These are phyloP conservation scores for Therioaphis trifolii DNA, from an alignment of 2,888 invertebrate genomes.

Conservation along the genomic window DNA sequence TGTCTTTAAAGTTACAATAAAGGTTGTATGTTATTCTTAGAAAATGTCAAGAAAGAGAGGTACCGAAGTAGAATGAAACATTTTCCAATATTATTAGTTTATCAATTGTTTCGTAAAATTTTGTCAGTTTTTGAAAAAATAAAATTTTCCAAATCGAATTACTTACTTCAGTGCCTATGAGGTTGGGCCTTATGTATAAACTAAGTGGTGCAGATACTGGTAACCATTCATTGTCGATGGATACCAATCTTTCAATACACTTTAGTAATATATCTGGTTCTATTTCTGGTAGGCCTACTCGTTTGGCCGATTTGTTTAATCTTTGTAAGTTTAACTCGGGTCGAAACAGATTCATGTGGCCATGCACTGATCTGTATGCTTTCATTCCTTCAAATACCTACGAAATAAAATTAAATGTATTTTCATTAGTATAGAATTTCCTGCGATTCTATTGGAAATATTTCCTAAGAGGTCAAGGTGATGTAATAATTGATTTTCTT, in stretches of 20 bases:
- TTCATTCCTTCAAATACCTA: constrained; percentile 99
- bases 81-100: too few relatives aligned
- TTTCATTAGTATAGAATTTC: neutral
- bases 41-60: too few relatives aligned
- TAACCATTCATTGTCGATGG: constrained; percentile 97
- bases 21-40: too few relatives aligned
- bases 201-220: constrained; percentile 91
- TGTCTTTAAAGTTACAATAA: too few relatives aligned
- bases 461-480: neutral
- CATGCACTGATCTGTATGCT: constrained; percentile 93
- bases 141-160: neutral
- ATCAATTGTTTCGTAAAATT: too few relatives aligned
- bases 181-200: constrained; percentile 94
- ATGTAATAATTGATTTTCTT: neutral
- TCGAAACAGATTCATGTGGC: constrained; percentile 91
- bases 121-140: too few relatives aligned
- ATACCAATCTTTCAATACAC: constrained; percentile 85
- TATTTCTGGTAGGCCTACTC: constrained; percentile 90
- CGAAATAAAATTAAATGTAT: constrained; percentile 65
- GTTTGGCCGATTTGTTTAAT: constrained; percentile 86
- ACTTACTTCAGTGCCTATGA: constrained; percentile 96
- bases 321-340: constrained; percentile 95
- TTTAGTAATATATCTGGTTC: constrained; percentile 86
- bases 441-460: neutral
- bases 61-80: too few relatives aligned